phyloP scores from a whole-genome alignment of 2,888 invertebrate species.

The Thymelicus acteon region DNA sequence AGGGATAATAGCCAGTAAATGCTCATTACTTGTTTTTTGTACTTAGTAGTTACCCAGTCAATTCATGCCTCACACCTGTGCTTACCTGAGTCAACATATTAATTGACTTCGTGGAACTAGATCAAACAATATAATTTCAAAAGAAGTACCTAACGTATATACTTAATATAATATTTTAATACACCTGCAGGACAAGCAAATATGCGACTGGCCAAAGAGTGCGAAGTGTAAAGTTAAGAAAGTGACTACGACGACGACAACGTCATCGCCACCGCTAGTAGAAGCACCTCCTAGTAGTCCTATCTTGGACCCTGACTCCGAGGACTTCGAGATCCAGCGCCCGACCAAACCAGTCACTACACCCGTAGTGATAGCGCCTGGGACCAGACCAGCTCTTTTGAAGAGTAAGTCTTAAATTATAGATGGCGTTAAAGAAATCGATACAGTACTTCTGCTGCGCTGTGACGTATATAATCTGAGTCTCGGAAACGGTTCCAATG shows the following conservation, averaged over 20 bases:
- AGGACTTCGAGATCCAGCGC: conserved; percentile 38
- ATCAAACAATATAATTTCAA: too few species aligned
- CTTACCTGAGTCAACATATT: too few species aligned
- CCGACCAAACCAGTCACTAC: conserved; percentile 51
- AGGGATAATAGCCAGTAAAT: too few species aligned
- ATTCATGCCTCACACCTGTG: too few species aligned
- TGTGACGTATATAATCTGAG: too few species aligned
- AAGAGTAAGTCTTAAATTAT: conserved; percentile 60
- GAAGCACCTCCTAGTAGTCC: conserved; percentile 40
- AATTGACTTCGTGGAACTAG: too few species aligned
- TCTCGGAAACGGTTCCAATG: too few species aligned
- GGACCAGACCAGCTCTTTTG: conserved; percentile 62
- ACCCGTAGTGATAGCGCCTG: conserved; percentile 65
- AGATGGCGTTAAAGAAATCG: too few species aligned
- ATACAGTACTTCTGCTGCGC: too few species aligned
- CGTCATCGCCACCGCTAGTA: conserved; percentile 45
- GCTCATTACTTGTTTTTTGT: too few species aligned
- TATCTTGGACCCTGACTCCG: conserved; percentile 35
- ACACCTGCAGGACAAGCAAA: conserved; percentile 79
- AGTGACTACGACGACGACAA: conserved; percentile 53
- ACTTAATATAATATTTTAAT: background rate
- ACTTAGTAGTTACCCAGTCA: too few species aligned
- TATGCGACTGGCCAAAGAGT: conserved; percentile 90
- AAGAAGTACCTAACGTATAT: too few species aligned
- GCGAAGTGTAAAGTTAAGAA: conserved; percentile 83